phyloP scores from a whole-genome alignment of 30 jellyfish, hydroid and myxozoan species.

The Pelagia noctiluca region DNA sequence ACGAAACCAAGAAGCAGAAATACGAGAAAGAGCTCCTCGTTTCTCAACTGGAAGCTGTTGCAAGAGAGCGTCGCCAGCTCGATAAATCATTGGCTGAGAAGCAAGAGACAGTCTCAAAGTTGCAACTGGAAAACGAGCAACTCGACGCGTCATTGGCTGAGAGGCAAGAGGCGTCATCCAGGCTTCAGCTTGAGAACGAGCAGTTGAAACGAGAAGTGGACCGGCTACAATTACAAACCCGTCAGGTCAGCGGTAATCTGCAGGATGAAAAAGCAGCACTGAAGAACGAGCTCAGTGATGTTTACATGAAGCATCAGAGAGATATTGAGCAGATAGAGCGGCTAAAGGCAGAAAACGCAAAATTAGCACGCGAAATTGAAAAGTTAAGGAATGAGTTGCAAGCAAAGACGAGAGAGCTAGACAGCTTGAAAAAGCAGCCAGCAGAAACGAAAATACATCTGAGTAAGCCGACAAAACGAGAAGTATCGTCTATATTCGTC shows the following conservation, averaged over 20 bases:
- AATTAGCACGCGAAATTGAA: slow-evolving; percentile 44
- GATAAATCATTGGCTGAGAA: slow-evolving; percentile 59
- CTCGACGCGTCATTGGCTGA: too few relatives aligned
- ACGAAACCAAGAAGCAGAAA: slow-evolving; percentile 41
- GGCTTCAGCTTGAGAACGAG: slow-evolving; percentile 49
- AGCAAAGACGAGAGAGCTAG: slow-evolving; percentile 33
- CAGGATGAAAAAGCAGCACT: slow-evolving; percentile 56
- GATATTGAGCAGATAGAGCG: slow-evolving; percentile 48
- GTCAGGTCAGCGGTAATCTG: slow-evolving; percentile 35
- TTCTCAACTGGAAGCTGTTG: slow-evolving; percentile 67
- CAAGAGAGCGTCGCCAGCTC: slow-evolving; percentile 69
- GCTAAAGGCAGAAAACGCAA: slow-evolving; percentile 34
- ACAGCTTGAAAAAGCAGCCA: slow-evolving; percentile 1
- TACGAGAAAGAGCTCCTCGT: slow-evolving; percentile 48
- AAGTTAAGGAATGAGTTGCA: slow-evolving; percentile 46
- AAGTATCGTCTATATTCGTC: slow-evolving; percentile 20
- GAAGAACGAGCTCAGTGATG: slow-evolving; percentile 57
- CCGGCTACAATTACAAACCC: background rate
- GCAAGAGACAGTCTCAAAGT: slow-evolving; percentile 13
- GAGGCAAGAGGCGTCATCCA: too few relatives aligned
- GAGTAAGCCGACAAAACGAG: background rate
- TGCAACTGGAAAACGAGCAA: slow-evolving; percentile 36
- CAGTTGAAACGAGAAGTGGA: slow-evolving; percentile 38
- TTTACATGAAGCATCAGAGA: slow-evolving; percentile 65
- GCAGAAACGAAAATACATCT: background rate